These are phyloP conservation scores for Hydriomena furcata DNA, from an alignment of 2,888 invertebrate species.

Conservation along the genomic window DNA sequence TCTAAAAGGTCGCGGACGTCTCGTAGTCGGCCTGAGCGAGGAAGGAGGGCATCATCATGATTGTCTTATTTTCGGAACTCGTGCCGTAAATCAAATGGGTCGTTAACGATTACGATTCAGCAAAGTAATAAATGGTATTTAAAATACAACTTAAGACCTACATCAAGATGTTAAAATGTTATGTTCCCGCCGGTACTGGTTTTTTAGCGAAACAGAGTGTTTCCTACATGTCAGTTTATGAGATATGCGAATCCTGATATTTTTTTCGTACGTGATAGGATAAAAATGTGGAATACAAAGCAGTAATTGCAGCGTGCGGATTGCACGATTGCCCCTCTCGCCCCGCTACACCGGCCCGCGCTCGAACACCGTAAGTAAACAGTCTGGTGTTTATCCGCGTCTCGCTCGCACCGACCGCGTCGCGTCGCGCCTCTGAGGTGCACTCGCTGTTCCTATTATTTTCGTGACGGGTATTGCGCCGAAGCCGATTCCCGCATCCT, in stretches of 20 bases:
- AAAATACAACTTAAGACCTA: no score
- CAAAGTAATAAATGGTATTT: no score
- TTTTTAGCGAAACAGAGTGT: no score
- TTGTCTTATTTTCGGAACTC: no score
- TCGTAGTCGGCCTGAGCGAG: not conserved
- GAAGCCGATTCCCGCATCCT: conserved; percentile 83
- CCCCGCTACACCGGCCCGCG: conserved; percentile 70
- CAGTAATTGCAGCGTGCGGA: conserved; percentile 82
- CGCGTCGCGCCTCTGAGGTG: conserved; percentile 83
- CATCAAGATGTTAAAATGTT: no score
- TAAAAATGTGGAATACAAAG: conserved; percentile 71
- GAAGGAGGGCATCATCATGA: no score
- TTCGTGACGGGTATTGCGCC: conserved; percentile 84
- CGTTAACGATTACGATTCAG: no score
- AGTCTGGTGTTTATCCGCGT: conserved; percentile 84
- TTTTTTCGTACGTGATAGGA: conserved; percentile 52
- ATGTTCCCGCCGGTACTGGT: no score
- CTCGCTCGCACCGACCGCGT: conserved; percentile 82
- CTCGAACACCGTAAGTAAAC: conserved; percentile 82
- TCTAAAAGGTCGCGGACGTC: not conserved
- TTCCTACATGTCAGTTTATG: not conserved
- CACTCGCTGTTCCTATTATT: conserved; percentile 83
- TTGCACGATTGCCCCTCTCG: conserved; percentile 75
- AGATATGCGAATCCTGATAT: not conserved
- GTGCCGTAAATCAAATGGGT: no score